Base-by-base conservation (phyloP, 1,140 invertebrate genomes). In the Aporrectodea caliginosa region DNA sequence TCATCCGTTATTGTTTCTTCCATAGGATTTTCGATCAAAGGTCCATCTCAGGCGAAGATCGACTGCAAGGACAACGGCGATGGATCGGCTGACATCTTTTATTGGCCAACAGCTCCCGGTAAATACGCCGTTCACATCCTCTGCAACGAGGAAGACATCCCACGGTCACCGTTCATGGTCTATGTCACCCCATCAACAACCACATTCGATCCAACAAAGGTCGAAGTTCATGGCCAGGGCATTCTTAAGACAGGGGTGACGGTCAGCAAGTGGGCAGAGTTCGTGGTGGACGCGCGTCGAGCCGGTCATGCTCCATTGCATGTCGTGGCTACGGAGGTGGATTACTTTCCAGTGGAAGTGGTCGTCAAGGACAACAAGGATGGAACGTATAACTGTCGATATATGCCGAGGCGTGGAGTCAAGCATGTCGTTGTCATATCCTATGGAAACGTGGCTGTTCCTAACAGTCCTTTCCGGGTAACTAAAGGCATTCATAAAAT, bases 91-190 rank as follows among this genome's bases (percentile, higher is more conserved):
- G 92, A 95, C 85, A 93, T 96, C 29, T 86, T 86, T 79, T 96
- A 96, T 87, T 91, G 92, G 85, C 95, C 95, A 1, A 95, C 93
- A 16, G 92, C 91, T 16, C 91, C 93, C 12, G 95, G 95, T n/a
- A 94, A 95, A 83, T 97, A 97, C 84, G 94, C 94, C 6, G 92
- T 97, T 2, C 95, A 96, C 83, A 93, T 97, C 83, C 89, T 96
- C 30, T 95, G 94, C 83, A 93, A 95, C 84, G 89, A 88, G 12
- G 86, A 89, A 72, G 88, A 89, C 82, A 88, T 89, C 75, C 88
- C 88, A 35, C 84, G 87, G 6, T 88, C 88, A 12, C 88, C 88
- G 31, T 89, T 85, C 83, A 88, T 89, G 87, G 88, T 68, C n/a
- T 22, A 87, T 79, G 88, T 89, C 58, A 35, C 80, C 76, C 87